Percentiles rank a stretch among this genome's conserved stretches.
Evolutionary conservation across 2,113 vertebrate genomes (phyloP).

Genomic region (Taxidea taxus): DNA sequence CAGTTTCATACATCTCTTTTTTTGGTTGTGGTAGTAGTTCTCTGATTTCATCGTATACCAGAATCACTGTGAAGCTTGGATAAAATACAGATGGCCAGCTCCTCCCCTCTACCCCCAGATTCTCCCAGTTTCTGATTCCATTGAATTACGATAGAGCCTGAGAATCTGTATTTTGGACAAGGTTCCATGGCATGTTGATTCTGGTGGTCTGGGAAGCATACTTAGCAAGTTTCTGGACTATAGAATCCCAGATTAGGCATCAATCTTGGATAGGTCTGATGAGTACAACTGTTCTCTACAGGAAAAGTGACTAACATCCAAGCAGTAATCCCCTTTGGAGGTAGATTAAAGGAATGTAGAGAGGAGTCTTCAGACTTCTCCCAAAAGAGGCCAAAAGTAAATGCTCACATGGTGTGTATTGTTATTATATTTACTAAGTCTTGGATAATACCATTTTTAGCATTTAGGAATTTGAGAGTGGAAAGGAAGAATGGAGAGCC

Average conservation of each 20-base stretch:
- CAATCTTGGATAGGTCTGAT: not conserved
- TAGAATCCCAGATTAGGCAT: not conserved
- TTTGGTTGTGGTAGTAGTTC: not conserved
- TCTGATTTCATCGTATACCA: not conserved
- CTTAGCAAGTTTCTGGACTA: not conserved
- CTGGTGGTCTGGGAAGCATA: not conserved
- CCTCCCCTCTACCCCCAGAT: fast-evolving
- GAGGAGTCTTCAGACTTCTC: not conserved
- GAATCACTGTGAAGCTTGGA: not conserved
- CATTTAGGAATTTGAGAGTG: not conserved
- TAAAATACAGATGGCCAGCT: not conserved
- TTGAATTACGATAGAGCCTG: not conserved
- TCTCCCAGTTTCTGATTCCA: not conserved
- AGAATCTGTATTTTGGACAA: not conserved
- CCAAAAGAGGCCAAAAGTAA: not conserved
- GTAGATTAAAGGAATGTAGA: not conserved
- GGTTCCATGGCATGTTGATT: not conserved
- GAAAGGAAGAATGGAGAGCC: not conserved
- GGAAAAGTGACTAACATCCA: not conserved
- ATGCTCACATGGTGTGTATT: not conserved
- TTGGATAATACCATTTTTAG: not conserved
- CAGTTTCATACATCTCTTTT: not conserved
- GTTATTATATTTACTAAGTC: not conserved
- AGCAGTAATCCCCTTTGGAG: not conserved
- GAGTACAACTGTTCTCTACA: not conserved